Conservation (phyloP, 1,140 invertebrate genomes). For the Drosophila azteca region DNA sequence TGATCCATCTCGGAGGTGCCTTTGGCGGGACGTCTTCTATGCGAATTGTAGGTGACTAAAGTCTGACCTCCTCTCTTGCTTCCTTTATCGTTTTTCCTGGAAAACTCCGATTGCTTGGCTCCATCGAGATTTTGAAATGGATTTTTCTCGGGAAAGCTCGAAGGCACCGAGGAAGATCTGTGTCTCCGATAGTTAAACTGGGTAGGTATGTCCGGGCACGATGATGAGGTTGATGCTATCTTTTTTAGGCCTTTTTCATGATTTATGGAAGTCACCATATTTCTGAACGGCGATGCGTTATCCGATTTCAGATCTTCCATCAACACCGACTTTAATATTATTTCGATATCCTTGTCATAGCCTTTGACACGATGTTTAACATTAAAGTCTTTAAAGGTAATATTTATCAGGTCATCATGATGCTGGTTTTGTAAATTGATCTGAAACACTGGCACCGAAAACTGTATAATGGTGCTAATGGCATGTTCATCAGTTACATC, state of each 20-base stretch:
- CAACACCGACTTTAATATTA: slow-evolving; percentile 91
- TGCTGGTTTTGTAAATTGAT: slow-evolving; percentile 89
- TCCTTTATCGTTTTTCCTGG: slow-evolving; percentile 34
- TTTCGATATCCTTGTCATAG: slow-evolving; percentile 87
- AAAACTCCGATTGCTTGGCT: slow-evolving; percentile 34
- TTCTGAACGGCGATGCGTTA: slow-evolving; percentile 90
- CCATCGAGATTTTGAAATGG: slow-evolving; percentile 62
- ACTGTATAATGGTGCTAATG: slow-evolving; percentile 85
- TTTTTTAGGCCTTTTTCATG: slow-evolving; percentile 68
- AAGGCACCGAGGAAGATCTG: slow-evolving; percentile 87
- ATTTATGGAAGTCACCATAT: slow-evolving; percentile 91
- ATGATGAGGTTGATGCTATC: slow-evolving; percentile 88
- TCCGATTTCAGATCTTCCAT: slow-evolving; percentile 95
- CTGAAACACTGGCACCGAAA: slow-evolving; percentile 89
- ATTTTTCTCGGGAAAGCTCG: slow-evolving; percentile 87
- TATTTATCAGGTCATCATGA: slow-evolving; percentile 87
- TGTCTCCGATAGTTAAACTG: slow-evolving; percentile 39
- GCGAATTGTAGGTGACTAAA: slow-evolving; percentile 70
- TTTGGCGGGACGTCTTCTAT: slow-evolving; percentile 24
- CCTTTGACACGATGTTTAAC: slow-evolving; percentile 89
- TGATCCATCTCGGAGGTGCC: slow-evolving; percentile 34
- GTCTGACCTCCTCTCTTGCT: slow-evolving; percentile 56
- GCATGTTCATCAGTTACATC: slow-evolving; percentile 23
- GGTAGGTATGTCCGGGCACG: slow-evolving; percentile 90
- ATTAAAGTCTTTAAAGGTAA: slow-evolving; percentile 92